These are phyloP conservation scores for Acrobasis repandana DNA, from an alignment of 2,888 invertebrate species.

Conservation along the genomic window DNA sequence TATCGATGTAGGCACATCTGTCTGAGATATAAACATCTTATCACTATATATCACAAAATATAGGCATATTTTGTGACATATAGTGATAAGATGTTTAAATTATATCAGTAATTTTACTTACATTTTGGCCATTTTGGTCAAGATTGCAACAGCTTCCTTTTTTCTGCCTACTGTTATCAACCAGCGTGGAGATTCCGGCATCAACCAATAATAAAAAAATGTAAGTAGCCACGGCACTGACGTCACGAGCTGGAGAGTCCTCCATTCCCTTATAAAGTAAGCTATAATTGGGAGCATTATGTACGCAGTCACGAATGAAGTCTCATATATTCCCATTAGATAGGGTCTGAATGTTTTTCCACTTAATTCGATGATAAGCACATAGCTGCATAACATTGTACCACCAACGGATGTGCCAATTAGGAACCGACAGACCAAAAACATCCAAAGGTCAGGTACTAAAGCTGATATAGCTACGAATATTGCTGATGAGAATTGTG, in stretches of 20 bases:
- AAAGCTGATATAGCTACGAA: constrained; percentile 67
- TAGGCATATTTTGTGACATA: no score
- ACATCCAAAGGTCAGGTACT: constrained; percentile 79
- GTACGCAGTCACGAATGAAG: constrained; percentile 12
- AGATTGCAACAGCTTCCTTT: constrained; percentile 79
- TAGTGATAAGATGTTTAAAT: not conserved
- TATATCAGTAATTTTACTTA: not conserved
- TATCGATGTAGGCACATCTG: no score
- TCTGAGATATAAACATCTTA: no score
- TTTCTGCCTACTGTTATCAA: constrained; percentile 84
- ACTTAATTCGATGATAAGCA: constrained; percentile 75
- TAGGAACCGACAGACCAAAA: constrained; percentile 75
- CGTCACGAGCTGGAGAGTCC: constrained; percentile 76
- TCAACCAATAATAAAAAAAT: constrained; percentile 82
- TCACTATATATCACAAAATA: no score
- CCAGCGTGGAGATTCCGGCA: constrained; percentile 90
- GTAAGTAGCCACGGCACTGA: constrained; percentile 69
- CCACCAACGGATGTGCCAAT: constrained; percentile 82
- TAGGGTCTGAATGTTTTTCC: constrained; percentile 71
- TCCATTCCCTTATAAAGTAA: constrained; percentile 79
- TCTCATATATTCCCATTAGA: constrained; percentile 68
- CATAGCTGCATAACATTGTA: constrained; percentile 84
- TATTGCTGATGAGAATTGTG: constrained; percentile 74
- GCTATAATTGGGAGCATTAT: constrained; percentile 62
- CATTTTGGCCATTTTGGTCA: constrained; percentile 81